Conservation (phyloP, 2,888 invertebrate species). For the Melangyna quadrimaculata region DNA sequence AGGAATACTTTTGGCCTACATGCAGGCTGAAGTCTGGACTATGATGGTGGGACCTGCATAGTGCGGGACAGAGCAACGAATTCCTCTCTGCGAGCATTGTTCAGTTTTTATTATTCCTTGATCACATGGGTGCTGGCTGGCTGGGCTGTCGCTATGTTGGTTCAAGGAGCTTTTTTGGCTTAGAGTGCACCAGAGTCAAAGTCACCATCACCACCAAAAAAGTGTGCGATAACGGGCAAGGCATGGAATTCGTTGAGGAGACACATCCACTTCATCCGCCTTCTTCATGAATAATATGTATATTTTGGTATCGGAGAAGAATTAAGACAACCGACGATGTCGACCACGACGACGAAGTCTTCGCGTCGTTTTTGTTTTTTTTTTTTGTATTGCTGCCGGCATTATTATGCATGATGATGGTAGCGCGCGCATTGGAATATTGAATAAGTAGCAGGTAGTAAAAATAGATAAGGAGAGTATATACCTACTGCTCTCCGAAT, state of each 20-base stretch:
- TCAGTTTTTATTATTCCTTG: background rate
- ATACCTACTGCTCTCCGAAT: conserved; percentile 21
- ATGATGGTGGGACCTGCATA: conserved; percentile 7
- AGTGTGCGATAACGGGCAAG: conserved; percentile 60
- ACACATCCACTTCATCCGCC: conserved; percentile 44
- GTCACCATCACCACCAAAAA: conserved; percentile 18
- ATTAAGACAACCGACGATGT: conserved; percentile 63
- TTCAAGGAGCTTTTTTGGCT: conserved; percentile 46
- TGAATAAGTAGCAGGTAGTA: conserved; percentile 66
- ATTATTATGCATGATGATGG: conserved; percentile 71
- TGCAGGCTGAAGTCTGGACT: conserved; percentile 16
- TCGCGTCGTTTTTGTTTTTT: conserved; percentile 22
- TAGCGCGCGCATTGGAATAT: conserved; percentile 66
- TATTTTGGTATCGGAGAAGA: conserved; percentile 51
- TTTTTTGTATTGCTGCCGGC: conserved; percentile 59
- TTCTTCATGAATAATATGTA: conserved; percentile 39
- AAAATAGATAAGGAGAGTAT: conserved; percentile 60
- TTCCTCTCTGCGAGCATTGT: conserved; percentile 51
- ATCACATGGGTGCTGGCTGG: background rate
- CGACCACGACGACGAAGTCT: background rate
- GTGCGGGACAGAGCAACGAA: conserved; percentile 33
- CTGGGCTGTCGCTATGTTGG: background rate
- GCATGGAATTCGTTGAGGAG: conserved; percentile 68
- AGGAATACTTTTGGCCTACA: conserved; percentile 52
- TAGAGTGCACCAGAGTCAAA: background rate